Evolutionary conservation across 92 coral and sea anemone species (phyloP).

Genomic region (Epizoanthus fatuus): DNA sequence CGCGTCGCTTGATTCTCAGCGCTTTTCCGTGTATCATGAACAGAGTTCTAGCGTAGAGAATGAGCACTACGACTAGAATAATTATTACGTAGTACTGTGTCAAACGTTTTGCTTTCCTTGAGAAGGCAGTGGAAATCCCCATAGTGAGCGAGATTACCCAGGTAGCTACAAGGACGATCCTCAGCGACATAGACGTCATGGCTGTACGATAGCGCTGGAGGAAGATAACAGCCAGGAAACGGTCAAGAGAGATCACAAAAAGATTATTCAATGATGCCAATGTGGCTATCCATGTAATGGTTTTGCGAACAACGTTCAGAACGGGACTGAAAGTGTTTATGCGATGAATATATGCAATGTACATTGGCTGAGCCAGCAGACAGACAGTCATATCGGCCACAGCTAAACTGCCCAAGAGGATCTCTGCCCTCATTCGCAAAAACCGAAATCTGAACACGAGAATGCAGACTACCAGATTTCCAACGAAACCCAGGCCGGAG

Average conservation of each 20-base stretch:
- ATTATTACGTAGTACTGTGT: slow-evolving; percentile 82
- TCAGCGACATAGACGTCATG: slow-evolving; percentile 57
- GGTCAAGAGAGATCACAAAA: slow-evolving; percentile 83
- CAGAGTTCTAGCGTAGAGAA: slow-evolving; percentile 67
- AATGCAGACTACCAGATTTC: slow-evolving; percentile 78
- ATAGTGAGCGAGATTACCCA: slow-evolving; percentile 74
- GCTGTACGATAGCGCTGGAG: slow-evolving; percentile 76
- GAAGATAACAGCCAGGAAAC: slow-evolving; percentile 76
- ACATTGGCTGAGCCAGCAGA: slow-evolving; percentile 80
- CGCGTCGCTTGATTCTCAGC: slow-evolving; percentile 49
- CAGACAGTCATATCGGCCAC: slow-evolving; percentile 82
- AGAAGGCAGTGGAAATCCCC: slow-evolving; percentile 72
- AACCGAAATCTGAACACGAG: slow-evolving; percentile 81
- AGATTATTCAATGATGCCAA: slow-evolving; percentile 79
- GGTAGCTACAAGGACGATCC: slow-evolving; percentile 58
- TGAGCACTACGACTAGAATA: slow-evolving; percentile 55
- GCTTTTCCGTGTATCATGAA: slow-evolving; percentile 68
- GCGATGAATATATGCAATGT: slow-evolving; percentile 50
- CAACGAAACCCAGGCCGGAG: slow-evolving; percentile 69
- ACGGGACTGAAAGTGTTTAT: background rate
- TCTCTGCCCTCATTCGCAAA: slow-evolving; percentile 80
- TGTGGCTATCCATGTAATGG: slow-evolving; percentile 80
- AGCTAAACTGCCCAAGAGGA: slow-evolving; percentile 79
- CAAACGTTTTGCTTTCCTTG: slow-evolving; percentile 66
- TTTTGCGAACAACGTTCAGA: slow-evolving; percentile 58